Base-by-base conservation (phyloP, 2,888 invertebrate genomes). In the Odontocolon sp. region DNA sequence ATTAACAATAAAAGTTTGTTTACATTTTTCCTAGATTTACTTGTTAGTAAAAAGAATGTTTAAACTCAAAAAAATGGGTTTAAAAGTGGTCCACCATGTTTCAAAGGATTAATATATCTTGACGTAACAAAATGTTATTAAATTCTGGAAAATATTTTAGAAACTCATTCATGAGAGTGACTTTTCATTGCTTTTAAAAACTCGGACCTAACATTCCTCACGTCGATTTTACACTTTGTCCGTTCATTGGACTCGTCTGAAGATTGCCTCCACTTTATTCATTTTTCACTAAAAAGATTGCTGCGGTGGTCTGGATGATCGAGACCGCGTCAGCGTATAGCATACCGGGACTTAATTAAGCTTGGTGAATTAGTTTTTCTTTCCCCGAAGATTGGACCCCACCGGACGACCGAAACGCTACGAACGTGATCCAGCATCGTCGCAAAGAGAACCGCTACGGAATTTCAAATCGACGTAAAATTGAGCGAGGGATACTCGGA, bases 401-500 rank as follows among this genome's bases (percentile, higher is more conserved):
- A 28, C 50, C 40, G 40, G 45, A 59, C 67, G 31, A 28, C 63
- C 66, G 42, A 70, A 70, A 76, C 72, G 71, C 69, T 68, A 56
- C 23, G 74, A 54, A 83, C 83, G 83, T 82, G 82, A 81, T 80
- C 77, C 59, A 40, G 50, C 38, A 14, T 38, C 61, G 31, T 42
- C 40, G 74, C 50, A 67, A 70, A 63, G 26, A 61, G 75, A 75
- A 78, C 78, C 78, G 78, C 45, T 78, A 77, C 79, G 79, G 85
- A 87, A 87, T 87, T 86, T 82, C 78, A 84, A 87, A 87, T 86
- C 82, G 82, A 54, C 54, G 64, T 67, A 45, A 64, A 52, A 71
- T 47, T 9, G 56, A 21, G 73, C 40, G 50, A 63, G 47, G 21
- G 16, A 42, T 50, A 50, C 18, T 38, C 9, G 42, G 1, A 14